phyloP scores from a whole-genome alignment of 2,113 vertebrate species.

The human region GRCh38 chr7:93432001-93432500 shows the following conservation, averaged over 20 bases:
- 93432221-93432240: too few species aligned
- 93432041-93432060: background rate
- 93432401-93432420: background rate
- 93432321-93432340: background rate
- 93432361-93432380: background rate
- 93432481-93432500: conserved; percentile 35
- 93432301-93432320: background rate
- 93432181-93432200: too few species aligned
- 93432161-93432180: background rate
- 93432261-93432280: background rate
- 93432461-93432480: background rate
- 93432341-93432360: background rate
- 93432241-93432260: too few species aligned
- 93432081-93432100: background rate
- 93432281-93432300: background rate
- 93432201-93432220: too few species aligned
- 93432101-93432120: background rate
- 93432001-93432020: background rate
- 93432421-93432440: background rate
- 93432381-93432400: background rate
- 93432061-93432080: background rate
- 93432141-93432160: background rate
- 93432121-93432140: background rate
- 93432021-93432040: background rate
- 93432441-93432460: background rate